Base-by-base conservation (phyloP, 30 jellyfish, hydroid and myxozoan species). In the Aurelia coerulea region DNA sequence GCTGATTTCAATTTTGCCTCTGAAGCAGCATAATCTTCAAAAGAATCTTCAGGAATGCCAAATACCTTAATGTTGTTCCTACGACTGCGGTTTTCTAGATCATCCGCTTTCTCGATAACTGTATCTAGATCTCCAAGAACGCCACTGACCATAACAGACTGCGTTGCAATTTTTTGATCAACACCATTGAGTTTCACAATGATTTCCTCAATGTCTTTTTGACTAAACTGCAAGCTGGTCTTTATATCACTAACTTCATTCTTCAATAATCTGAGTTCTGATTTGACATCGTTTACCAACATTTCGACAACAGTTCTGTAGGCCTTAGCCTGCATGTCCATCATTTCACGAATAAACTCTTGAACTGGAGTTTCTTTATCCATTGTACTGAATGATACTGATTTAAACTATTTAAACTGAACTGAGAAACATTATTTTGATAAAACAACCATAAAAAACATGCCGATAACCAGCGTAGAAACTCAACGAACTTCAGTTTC, bases 231-330 rank as follows among this genome's bases (percentile, higher is more conserved):
- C 31, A 56, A n/a, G 50, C 89, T 65, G 15, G 75, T 49, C 50
- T 79, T 59, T n/a, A 63, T 18, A 42, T 62, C 75, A 34, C 63
- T 65, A 10, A 79, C 50, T 32, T 78, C 88, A 62, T 52, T 78
- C 66, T 79, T 78, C 79, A 78, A n/a, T n/a, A n/a, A n/a, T n/a
- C n/a, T n/a, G n/a, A n/a, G n/a, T n/a, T n/a, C n/a, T n/a, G n/a
- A n/a, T 60, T 78, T 78, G 65, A 78, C 88, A 51, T 78, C 88
- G 88, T 78, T 60, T 50, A 78, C 72, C 37, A 78, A 59, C 18
- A 78, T 78, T 64, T 78, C 72, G 12, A 78, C 88, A 37, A 62
- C 16, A 41, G 83, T n/a, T n/a, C n/a, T n/a, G n/a, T n/a, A n/a
- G n/a, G n/a, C n/a, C n/a, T n/a, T n/a, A n/a, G n/a, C n/a, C n/a